Conservation (phyloP, 2,888 invertebrate genomes). For the Epirrita christyi region DNA sequence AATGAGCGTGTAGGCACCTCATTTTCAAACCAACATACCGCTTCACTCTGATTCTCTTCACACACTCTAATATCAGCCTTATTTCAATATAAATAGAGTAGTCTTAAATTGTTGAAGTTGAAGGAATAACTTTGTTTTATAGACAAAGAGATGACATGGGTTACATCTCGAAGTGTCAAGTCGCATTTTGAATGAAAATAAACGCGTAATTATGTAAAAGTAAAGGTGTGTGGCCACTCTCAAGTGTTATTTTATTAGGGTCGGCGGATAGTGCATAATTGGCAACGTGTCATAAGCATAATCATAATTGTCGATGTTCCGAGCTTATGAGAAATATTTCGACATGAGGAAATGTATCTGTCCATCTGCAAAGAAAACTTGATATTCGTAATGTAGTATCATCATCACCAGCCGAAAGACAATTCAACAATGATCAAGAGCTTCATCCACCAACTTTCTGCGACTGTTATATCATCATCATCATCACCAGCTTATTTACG, state of each 20-base stretch:
- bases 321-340: neutral
- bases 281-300: conserved; percentile 5
- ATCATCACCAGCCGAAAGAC: too few relatives aligned
- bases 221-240: conserved; percentile 59
- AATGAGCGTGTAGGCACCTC: conserved; percentile 80
- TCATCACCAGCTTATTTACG: too few relatives aligned
- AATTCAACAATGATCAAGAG: too few relatives aligned
- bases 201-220: conserved; percentile 73
- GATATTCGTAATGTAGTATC: too few relatives aligned
- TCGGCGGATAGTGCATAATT: conserved; percentile 40
- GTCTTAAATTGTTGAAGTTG: conserved; percentile 11
- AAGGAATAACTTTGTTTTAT: conserved; percentile 44
- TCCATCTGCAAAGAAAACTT: too few relatives aligned
- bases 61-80: conserved; percentile 45
- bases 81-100: conserved; percentile 27
- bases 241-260: conserved; percentile 67
- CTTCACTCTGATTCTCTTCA: conserved; percentile 19
- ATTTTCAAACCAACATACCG: conserved; percentile 49
- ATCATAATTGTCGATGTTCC: conserved; percentile 27
- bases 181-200: conserved; percentile 77
- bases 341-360: neutral
- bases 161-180: conserved; percentile 73
- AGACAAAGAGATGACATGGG: conserved; percentile 75
- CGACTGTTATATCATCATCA: too few relatives aligned
- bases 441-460: too few relatives aligned